Base-by-base conservation (phyloP, 2,888 invertebrate genomes). In the Heterodera filipjevi region DNA sequence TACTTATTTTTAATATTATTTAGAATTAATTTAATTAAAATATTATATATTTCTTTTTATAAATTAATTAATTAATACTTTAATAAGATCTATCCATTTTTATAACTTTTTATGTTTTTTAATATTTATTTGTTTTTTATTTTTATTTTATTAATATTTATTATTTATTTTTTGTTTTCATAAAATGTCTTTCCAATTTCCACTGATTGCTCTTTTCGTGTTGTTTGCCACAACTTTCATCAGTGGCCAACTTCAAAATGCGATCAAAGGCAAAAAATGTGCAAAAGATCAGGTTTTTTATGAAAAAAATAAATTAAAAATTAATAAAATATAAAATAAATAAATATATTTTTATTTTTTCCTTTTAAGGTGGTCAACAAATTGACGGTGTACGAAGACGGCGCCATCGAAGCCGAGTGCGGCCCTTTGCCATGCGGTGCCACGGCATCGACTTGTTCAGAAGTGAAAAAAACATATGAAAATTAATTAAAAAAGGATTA, bases 361-460 rank as follows among this genome's bases (percentile, higher is more conserved):
- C 2, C 8, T 68, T 22, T 35, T 8, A 64, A 87, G 84, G 87
- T 87, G 8, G 84, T 88, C 76, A 86, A 87, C 79, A 85, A 87
- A 74, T 70, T 88, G 71, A 87, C 88, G 10, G 87, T 88, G 66
- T 88, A 84, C 80, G 88, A 88, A 72, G 87, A 88, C 71, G 88
- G 88, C 46, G 86, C 86, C 27, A 83, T 88, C 35, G 88, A 88
- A 75, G 88, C 87, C 19, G 88, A 88, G 77, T 88, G 88, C 66
- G 88, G 88, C 14, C 88, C 87, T n/a, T 84, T 87, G 75, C 88
- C 88, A 10, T 88, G 88, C 76, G 88, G 88, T 77, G 74, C 79
- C 27, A 78, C 85, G 53, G 88, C 84, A 16, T 77, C 49, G 33
- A 66, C 66, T 0, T 84, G 84, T 53, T 68, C 73, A 27, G 85